Evolutionary conservation across 2,888 invertebrate genomes (phyloP).

Genomic region (Abrostola triplasia): DNA sequence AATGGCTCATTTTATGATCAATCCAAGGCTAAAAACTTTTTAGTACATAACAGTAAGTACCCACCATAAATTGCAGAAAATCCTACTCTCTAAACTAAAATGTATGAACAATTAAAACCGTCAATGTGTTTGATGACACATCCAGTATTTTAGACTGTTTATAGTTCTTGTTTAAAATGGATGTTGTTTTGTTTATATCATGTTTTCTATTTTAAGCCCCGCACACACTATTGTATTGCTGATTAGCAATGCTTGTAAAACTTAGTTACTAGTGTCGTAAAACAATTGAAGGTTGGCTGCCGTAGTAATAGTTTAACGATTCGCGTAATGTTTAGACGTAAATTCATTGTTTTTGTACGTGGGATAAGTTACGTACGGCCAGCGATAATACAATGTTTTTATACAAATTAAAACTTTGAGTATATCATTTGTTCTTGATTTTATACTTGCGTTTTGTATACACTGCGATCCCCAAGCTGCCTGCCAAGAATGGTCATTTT

Average conservation of each 20-base stretch:
- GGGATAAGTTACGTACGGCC: conserved; percentile 14
- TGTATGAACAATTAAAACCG: no score
- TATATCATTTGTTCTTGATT: neutral
- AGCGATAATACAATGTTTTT: neutral
- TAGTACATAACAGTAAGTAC: no score
- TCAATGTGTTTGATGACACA: no score
- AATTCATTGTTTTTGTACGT: conserved; percentile 35
- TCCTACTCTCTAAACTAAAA: no score
- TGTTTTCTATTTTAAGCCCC: neutral
- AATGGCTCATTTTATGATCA: no score
- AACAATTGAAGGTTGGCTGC: conserved; percentile 36
- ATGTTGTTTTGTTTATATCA: neutral
- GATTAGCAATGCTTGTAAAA: conserved; percentile 24
- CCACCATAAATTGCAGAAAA: no score
- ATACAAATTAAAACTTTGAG: neutral
- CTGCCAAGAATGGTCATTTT: no score
- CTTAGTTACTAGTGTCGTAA: conserved; percentile 13
- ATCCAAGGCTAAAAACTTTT: no score
- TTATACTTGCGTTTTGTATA: no score
- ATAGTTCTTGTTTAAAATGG: accelerated
- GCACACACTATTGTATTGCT: conserved; percentile 6
- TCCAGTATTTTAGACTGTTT: neutral
- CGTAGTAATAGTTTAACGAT: conserved; percentile 22
- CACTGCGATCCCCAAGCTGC: no score
- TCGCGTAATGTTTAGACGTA: conserved; percentile 27